Evolutionary conservation across 1,140 invertebrate genomes (phyloP).

Genomic region (Aphelenchoides avenae): DNA sequence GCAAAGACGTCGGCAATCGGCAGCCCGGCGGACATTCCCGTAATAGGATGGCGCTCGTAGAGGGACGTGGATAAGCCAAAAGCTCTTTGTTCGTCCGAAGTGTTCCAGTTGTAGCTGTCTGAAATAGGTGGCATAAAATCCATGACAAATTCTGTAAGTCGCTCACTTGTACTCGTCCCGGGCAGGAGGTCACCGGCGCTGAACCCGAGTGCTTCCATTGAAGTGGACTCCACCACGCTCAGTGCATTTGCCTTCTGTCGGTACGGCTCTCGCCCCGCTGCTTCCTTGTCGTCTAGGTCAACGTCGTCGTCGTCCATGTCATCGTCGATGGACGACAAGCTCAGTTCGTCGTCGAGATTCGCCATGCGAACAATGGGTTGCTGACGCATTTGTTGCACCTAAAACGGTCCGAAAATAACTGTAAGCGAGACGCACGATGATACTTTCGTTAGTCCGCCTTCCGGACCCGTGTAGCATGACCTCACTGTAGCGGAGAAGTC

Average conservation of each 20-base stretch:
- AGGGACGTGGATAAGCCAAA: constrained; percentile 70
- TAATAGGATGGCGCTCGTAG: constrained; percentile 75
- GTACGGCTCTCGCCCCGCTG: not conserved
- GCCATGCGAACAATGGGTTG: constrained; percentile 51
- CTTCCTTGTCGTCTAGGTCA: constrained; percentile 3
- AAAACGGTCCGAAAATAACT: constrained; percentile 3
- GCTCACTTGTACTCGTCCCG: constrained; percentile 1
- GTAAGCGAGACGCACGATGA: not conserved
- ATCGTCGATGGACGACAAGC: constrained; percentile 49
- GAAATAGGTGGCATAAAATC: constrained; percentile 7
- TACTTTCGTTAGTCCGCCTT: constrained; percentile 72
- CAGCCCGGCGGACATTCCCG: constrained; percentile 71
- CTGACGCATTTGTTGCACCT: constrained; percentile 50
- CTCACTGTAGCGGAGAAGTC: constrained; percentile 62
- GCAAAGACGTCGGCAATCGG: constrained; percentile 86
- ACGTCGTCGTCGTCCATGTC: constrained; percentile 28
- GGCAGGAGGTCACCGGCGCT: constrained; percentile 14
- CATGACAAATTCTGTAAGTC: not conserved
- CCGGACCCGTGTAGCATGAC: constrained; percentile 72
- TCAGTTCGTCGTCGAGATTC: constrained; percentile 54
- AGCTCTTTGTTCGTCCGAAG: constrained; percentile 62
- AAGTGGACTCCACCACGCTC: constrained; percentile 5
- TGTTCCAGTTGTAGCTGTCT: constrained; percentile 31
- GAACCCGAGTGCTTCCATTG: constrained; percentile 16
- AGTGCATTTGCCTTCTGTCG: too few relatives aligned